Evolutionary conservation across 2,797 vertebrate genomes (phyloP).

Genomic region (Neoniphon sammara): DNA sequence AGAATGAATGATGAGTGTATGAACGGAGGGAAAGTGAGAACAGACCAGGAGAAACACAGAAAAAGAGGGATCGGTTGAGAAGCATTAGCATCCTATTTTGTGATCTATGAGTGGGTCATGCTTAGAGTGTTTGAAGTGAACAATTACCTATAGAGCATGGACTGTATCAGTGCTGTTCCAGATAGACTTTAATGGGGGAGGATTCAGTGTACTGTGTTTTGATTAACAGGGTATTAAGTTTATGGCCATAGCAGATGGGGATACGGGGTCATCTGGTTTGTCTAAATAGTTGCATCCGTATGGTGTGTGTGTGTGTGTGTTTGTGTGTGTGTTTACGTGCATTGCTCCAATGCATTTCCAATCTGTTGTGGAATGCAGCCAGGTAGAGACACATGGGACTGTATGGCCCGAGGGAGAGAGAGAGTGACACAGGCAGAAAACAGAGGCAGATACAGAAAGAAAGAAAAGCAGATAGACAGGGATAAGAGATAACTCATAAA

Average conservation of each 20-base stretch:
- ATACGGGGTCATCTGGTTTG: conserved; percentile 51
- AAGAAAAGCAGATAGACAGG: not conserved
- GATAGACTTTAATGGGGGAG: conserved; percentile 2
- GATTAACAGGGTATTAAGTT: conserved; percentile 30
- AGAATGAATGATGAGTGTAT: not conserved
- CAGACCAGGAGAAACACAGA: not conserved
- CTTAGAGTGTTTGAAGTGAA: conserved; percentile 36
- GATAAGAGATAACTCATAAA: not conserved
- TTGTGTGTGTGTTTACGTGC: conserved; percentile 18
- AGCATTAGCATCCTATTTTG: not conserved
- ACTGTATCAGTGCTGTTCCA: conserved; percentile 8
- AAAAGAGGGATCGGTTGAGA: not conserved
- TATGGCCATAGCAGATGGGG: conserved; percentile 43
- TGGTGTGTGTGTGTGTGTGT: conserved; percentile 38
- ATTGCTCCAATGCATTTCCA: conserved; percentile 32
- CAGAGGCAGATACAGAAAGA: not conserved
- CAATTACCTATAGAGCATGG: conserved; percentile 10
- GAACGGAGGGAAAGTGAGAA: no score
- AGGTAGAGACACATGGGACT: conserved; percentile 29
- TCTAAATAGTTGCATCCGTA: conserved; percentile 40
- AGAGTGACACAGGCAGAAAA: not conserved
- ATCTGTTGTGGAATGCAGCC: conserved; percentile 39
- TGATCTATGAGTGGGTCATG: conserved; percentile 30
- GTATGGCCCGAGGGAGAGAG: conserved; percentile 4
- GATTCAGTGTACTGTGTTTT: conserved; percentile 3